Percentiles rank a stretch among this genome's conserved stretches.
Conservation (phyloP, 2,888 invertebrate species). For the Cabera pusaria region DNA sequence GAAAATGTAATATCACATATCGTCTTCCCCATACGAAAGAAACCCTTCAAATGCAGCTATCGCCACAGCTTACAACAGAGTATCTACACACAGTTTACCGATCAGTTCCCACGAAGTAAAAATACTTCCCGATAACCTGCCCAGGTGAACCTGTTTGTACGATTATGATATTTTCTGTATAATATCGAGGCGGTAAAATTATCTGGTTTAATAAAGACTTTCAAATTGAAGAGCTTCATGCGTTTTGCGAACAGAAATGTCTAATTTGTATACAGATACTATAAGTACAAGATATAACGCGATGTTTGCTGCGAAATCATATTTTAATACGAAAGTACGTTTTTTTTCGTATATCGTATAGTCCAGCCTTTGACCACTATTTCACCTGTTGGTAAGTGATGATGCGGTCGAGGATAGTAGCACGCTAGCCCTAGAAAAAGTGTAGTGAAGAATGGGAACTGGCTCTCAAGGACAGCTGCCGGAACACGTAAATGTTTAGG, state of each 20-base stretch:
- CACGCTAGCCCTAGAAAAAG: too few relatives aligned
- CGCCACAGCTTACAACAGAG: slow-evolving; percentile 27
- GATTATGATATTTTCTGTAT: slow-evolving; percentile 29
- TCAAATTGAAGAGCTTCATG: slow-evolving; percentile 1
- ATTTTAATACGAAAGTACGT: too few relatives aligned
- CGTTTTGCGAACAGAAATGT: slow-evolving; percentile 6
- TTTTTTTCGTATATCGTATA: too few relatives aligned
- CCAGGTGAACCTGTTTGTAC: slow-evolving; percentile 20
- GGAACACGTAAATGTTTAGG: too few relatives aligned
- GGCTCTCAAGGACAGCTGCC: too few relatives aligned
- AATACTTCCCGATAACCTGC: slow-evolving; percentile 28
- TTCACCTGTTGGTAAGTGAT: too few relatives aligned
- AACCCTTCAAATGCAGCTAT: slow-evolving; percentile 43
- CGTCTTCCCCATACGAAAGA: slow-evolving; percentile 31
- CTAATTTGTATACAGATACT: slow-evolving; percentile 3
- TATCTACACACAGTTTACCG: slow-evolving; percentile 4
- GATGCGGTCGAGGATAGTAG: too few relatives aligned
- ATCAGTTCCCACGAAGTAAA: slow-evolving; percentile 20
- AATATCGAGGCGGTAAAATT: slow-evolving; percentile 9
- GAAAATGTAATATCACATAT: slow-evolving; percentile 24
- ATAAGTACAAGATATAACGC: too few relatives aligned
- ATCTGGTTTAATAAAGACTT: slow-evolving; percentile 9
- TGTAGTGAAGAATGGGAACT: too few relatives aligned
- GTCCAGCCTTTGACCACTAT: too few relatives aligned
- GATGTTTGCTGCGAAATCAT: too few relatives aligned